Conservation (phyloP, 2,888 invertebrate species). For the Ormyrus labotus region DNA sequence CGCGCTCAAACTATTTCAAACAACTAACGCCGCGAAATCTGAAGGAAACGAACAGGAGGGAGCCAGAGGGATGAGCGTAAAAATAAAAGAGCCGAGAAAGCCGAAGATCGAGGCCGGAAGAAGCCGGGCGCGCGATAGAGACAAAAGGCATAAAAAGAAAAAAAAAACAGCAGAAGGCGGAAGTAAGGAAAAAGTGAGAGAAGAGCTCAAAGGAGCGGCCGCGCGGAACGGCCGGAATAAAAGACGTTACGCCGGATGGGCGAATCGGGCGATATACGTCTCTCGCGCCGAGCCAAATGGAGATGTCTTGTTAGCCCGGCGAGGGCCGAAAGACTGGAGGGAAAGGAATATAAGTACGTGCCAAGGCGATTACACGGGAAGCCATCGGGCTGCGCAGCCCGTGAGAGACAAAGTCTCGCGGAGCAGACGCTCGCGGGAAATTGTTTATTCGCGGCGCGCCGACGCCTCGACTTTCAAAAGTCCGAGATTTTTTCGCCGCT, state of each 20-base stretch:
- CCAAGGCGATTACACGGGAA: slow-evolving; percentile 42
- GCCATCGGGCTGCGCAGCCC: slow-evolving; percentile 13
- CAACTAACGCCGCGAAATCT: slow-evolving; percentile 15
- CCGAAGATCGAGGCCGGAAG: no score
- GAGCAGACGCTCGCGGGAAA: slow-evolving; percentile 11
- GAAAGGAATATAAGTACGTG: slow-evolving; percentile 46
- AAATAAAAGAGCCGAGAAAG: no score
- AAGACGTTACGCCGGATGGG: background rate
- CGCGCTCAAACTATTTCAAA: slow-evolving; percentile 22
- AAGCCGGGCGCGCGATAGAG: no score
- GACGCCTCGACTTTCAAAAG: no score
- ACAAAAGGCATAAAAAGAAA: no score
- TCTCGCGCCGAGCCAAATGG: slow-evolving; percentile 67
- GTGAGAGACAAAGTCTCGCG: slow-evolving; percentile 26
- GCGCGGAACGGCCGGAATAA: background rate
- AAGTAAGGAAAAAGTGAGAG: no score
- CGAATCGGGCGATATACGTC: slow-evolving; percentile 8
- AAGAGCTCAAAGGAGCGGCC: no score
- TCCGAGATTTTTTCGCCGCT: no score
- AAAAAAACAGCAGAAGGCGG: no score
- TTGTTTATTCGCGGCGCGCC: slow-evolving; percentile 22
- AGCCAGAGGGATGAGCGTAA: no score
- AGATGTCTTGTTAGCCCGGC: slow-evolving; percentile 70
- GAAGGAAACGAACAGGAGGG: background rate
- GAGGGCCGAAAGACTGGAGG: background rate